A percentile compares a stretch with the other conserved stretches of the same genome.
Conservation (phyloP, 1,140 invertebrate species). For the Orchesella cincta region DNA sequence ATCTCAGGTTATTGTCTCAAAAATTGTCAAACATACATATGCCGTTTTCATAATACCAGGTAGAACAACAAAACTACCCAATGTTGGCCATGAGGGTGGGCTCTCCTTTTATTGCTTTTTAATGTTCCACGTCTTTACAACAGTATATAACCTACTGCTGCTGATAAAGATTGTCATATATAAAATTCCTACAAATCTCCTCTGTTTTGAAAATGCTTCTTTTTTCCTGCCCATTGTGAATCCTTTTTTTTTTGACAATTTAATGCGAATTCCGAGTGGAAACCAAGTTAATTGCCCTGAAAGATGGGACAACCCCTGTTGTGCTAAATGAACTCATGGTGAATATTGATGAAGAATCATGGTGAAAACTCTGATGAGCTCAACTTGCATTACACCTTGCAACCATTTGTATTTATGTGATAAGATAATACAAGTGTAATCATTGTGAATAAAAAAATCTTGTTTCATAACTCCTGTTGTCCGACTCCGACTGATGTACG, state of each 20-base stretch:
- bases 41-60: too few relatives aligned
- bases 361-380: too few relatives aligned
- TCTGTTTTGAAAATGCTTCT: background rate
- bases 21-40: background rate
- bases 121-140: background rate
- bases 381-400: too few relatives aligned
- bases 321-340: background rate
- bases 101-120: background rate
- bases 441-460: too few relatives aligned
- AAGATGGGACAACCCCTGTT: background rate
- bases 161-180: too few relatives aligned
- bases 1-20: background rate
- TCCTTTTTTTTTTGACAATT: background rate
- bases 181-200: background rate
- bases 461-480: too few relatives aligned
- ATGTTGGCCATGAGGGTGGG: background rate
- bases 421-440: too few relatives aligned
- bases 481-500: too few relatives aligned
- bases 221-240: background rate
- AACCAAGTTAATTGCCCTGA: background rate
- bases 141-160: too few relatives aligned
- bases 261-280: background rate
- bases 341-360: background rate
- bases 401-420: too few relatives aligned
- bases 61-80: too few relatives aligned